phyloP scores from a whole-genome alignment of 53 echinoderm and acorn worm species.

The Henricia sp. region DNA sequence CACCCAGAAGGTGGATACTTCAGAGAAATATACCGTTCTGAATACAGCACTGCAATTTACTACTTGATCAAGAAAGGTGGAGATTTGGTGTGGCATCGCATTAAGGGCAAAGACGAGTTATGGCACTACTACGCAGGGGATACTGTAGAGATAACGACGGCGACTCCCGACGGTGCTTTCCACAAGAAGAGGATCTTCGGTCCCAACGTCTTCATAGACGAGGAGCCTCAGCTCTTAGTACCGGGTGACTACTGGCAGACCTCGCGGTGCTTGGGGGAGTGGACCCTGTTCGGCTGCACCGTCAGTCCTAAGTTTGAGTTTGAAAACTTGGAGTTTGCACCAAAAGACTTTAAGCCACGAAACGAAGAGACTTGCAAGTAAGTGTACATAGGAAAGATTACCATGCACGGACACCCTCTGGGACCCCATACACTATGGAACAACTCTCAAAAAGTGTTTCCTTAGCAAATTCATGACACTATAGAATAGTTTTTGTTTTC shows the following conservation, averaged over 20 bases:
- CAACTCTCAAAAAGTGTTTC: too few relatives aligned
- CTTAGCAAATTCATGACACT: too few relatives aligned
- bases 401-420: too few relatives aligned
- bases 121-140: conserved; percentile 58
- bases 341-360: conserved; percentile 21
- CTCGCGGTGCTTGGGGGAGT: conserved; percentile 44
- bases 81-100: conserved; percentile 31
- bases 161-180: conserved; percentile 35
- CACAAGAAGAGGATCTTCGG: conserved; percentile 6
- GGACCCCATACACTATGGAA: too few relatives aligned
- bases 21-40: too few relatives aligned
- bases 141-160: conserved; percentile 20
- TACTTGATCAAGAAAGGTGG: conserved; percentile 14
- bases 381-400: too few relatives aligned
- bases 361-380: neutral
- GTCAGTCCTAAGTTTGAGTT: conserved; percentile 55
- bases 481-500: too few relatives aligned
- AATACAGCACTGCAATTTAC: conserved; percentile 44
- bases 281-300: conserved; percentile 61
- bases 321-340: conserved; percentile 14
- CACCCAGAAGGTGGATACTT: too few relatives aligned
- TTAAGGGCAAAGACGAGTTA: conserved; percentile 25
- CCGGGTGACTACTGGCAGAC: conserved; percentile 44
- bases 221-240: conserved; percentile 35
- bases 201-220: conserved; percentile 14